Conservation (phyloP, 2,113 vertebrate genomes). For the Lepus americanus region DNA sequence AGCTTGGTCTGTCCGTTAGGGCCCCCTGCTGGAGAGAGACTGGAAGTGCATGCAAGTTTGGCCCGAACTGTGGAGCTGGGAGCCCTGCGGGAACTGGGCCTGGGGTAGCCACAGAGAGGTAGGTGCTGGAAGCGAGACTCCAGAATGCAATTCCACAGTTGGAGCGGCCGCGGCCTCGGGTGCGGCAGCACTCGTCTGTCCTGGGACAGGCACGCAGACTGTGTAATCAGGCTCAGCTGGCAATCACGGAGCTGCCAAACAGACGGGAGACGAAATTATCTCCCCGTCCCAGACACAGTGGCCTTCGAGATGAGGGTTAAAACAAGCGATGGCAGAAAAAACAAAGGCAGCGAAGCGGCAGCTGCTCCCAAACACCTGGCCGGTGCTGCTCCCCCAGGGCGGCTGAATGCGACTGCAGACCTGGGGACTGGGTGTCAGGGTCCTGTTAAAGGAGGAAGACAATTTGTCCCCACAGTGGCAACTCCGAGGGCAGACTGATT, state of each 20-base stretch:
- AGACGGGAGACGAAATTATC: conserved; percentile 85
- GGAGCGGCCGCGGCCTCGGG: not conserved
- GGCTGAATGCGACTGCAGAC: not conserved
- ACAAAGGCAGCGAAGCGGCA: conserved; percentile 75
- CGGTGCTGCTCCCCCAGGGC: not conserved
- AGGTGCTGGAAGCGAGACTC: not conserved
- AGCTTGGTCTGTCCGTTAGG: not conserved
- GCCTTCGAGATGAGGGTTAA: conserved; percentile 84
- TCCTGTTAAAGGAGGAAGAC: conserved; percentile 27
- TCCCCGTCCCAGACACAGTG: conserved; percentile 77
- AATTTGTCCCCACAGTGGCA: not conserved
- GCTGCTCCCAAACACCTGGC: conserved; percentile 84
- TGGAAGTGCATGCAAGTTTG: not conserved
- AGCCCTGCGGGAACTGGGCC: not conserved
- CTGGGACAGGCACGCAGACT: conserved; percentile 83
- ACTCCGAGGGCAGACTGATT: not conserved
- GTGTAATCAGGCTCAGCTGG: conserved; percentile 89
- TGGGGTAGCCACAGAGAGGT: not conserved
- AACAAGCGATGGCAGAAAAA: conserved; percentile 75
- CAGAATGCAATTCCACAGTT: conserved; percentile 53
- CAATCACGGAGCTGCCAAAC: conserved; percentile 86
- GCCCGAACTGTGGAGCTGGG: too few species aligned
- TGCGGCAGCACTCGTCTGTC: conserved; percentile 33
- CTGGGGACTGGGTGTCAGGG: conserved; percentile 58
- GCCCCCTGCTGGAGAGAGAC: conserved; percentile 1